A percentile compares a stretch with the other conserved stretches of the same genome.
phyloP scores from a whole-genome alignment of 1,140 invertebrate species.

The Calosoma granatense region DNA sequence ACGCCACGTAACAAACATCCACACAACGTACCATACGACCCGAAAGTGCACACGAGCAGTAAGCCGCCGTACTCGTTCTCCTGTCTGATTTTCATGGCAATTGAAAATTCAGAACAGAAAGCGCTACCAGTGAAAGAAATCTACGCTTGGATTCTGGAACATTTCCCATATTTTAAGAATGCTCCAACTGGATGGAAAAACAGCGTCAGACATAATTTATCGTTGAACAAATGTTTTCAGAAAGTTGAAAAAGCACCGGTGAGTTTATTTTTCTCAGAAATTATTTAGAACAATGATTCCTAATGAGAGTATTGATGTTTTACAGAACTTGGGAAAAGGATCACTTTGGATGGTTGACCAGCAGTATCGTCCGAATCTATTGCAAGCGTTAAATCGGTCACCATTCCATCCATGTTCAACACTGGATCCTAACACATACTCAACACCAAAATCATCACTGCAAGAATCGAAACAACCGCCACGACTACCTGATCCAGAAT shows the following conservation, averaged over 20 bases:
- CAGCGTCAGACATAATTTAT: conserved; percentile 90
- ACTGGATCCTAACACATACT: conserved; percentile 33
- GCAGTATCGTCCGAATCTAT: conserved; percentile 71
- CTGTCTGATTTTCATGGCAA: conserved; percentile 95
- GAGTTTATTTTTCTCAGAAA: conserved; percentile 32
- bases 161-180: conserved; percentile 94
- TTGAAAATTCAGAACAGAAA: conserved; percentile 81
- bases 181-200: conserved; percentile 98
- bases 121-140: conserved; percentile 93
- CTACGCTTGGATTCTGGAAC: conserved; percentile 94
- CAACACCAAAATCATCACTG: conserved; percentile 11
- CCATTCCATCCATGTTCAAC: conserved; percentile 65
- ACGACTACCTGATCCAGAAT: conserved; percentile 54
- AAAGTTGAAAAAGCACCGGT: conserved; percentile 88
- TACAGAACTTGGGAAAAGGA: conserved; percentile 83
- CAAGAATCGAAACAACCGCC: conserved; percentile 14
- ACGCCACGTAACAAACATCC: conserved; percentile 44
- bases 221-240: conserved; percentile 93
- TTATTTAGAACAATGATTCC: background rate
- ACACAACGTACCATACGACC: conserved; percentile 63
- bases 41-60: conserved; percentile 67
- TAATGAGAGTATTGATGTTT: conserved; percentile 16
- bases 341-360: conserved; percentile 93
- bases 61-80: conserved; percentile 94
- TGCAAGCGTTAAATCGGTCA: conserved; percentile 73